Conservation (phyloP, 1,140 invertebrate species). For the Melitaea cinxia region DNA sequence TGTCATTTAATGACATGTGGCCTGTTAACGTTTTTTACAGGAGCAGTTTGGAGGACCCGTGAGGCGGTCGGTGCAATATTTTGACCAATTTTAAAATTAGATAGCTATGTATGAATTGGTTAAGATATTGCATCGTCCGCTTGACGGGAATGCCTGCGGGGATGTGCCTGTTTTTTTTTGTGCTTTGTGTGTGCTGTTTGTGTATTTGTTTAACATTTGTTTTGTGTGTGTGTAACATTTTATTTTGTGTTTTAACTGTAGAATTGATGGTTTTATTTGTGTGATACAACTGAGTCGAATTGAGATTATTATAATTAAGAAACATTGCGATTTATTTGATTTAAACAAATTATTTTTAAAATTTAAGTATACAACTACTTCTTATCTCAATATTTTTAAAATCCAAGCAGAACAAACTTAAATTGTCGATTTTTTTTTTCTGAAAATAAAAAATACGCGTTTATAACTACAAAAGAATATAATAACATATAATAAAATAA, state of each 20-base stretch:
- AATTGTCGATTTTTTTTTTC: too few species aligned
- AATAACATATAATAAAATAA: too few species aligned
- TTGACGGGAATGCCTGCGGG: conserved; percentile 53
- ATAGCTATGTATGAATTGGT: conserved; percentile 71
- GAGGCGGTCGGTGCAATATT: conserved; percentile 80
- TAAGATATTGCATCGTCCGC: conserved; percentile 82
- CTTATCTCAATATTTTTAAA: too few species aligned
- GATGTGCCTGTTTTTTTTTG: conserved; percentile 32
- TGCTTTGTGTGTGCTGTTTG: conserved; percentile 32
- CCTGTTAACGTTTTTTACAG: conserved; percentile 25
- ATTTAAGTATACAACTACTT: too few species aligned
- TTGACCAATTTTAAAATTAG: conserved; percentile 78
- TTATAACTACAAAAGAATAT: too few species aligned
- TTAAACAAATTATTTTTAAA: too few species aligned
- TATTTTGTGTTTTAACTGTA: conserved; percentile 9
- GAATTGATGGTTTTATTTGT: neutral
- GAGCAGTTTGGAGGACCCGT: conserved; percentile 39
- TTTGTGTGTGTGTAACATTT: conserved; percentile 10
- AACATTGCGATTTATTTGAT: too few species aligned
- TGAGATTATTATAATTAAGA: too few species aligned
- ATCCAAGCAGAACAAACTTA: too few species aligned
- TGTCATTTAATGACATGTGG: neutral
- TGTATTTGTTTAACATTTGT: neutral
- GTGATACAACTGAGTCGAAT: neutral
- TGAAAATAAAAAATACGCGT: too few species aligned